Base-by-base conservation (phyloP, 2,888 invertebrate species). In the Lasioglossum lativentre region DNA sequence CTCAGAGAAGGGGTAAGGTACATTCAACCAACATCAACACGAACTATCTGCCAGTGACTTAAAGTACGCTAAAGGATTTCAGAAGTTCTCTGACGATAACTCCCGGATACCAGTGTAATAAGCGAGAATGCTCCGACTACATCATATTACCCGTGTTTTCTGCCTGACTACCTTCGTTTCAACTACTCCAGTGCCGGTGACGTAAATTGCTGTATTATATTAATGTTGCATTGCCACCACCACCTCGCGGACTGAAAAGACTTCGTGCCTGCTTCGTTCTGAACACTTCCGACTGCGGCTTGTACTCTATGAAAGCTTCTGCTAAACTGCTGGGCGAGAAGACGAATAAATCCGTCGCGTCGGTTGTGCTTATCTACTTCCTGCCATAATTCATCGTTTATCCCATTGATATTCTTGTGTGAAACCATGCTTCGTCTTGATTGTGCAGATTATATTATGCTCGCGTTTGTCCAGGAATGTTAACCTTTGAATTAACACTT, bases 191-290 rank as follows among this genome's bases (percentile, higher is more conserved):
- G 30, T 52, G 52, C 8, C 38, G 45, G 45, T 72, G 73, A 77
- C 74, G 40, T 73, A 56, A 82, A 78, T 70, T 47, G 52, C 45
- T 16, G n/a, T 66, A 68, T 78, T 78, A 68, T 72, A 75, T 75
- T 75, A 76, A 80, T 63, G 38, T 71, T 59, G 30, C 30, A 30
- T 19, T 45, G 78, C 0, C 12, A 30, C 23, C 8, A n/a, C 4
- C 16, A 34, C 8, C 16, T 42, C 42, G 16, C 27, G 6, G 16
- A 40, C 40, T 40, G 2, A 3, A 30, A 66, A 66, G 66, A 45
- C 34, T 45, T 66, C 4, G 59, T 27, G 59, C 59, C 1, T 27
- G 59, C 27, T 3, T 66, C 19, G 2, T 30, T 66, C 16, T 19
- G 6, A 34, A 66, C 34, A 16, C 66, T 66, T 14, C 34, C 66